phyloP scores from a whole-genome alignment of 2,113 vertebrate genomes.

The Ascaphus truei region DNA sequence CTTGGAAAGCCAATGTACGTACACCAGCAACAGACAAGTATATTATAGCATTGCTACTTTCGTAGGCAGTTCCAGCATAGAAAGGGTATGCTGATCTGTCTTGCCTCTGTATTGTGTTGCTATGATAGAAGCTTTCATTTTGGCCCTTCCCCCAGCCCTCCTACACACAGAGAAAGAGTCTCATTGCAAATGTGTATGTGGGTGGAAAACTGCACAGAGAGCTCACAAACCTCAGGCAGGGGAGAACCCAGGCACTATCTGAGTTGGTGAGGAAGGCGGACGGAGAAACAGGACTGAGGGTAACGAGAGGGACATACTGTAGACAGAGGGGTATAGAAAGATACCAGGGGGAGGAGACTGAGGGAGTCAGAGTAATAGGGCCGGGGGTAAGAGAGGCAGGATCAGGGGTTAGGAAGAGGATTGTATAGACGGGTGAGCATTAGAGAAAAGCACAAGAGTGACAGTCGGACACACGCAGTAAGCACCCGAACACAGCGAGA shows the following conservation, averaged over 20 bases:
- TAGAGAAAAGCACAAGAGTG: too few relatives aligned
- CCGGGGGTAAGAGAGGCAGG: neutral
- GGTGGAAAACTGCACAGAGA: slow-evolving; percentile 31
- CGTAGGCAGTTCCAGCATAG: neutral
- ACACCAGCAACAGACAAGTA: too few relatives aligned
- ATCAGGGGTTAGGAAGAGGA: too few relatives aligned
- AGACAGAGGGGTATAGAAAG: neutral
- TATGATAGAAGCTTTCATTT: slow-evolving; percentile 26
- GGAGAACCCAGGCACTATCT: neutral
- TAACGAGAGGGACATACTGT: neutral
- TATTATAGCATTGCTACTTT: neutral
- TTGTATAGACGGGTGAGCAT: too few relatives aligned
- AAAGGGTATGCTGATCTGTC: neutral
- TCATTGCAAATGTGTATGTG: slow-evolving; percentile 44
- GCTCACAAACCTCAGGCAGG: slow-evolving; percentile 19
- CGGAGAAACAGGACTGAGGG: neutral
- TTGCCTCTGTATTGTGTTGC: slow-evolving; percentile 8
- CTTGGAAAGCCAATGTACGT: too few relatives aligned
- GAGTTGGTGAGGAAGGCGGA: neutral
- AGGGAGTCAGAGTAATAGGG: neutral
- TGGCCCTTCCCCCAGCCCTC: slow-evolving; percentile 43
- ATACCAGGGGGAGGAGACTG: neutral
- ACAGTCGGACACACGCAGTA: too few relatives aligned
- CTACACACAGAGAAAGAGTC: slow-evolving; percentile 43
- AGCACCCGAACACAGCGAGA: too few relatives aligned